Evolutionary conservation across 2,888 invertebrate species (phyloP).

Genomic region (Petrophora chlorosata): DNA sequence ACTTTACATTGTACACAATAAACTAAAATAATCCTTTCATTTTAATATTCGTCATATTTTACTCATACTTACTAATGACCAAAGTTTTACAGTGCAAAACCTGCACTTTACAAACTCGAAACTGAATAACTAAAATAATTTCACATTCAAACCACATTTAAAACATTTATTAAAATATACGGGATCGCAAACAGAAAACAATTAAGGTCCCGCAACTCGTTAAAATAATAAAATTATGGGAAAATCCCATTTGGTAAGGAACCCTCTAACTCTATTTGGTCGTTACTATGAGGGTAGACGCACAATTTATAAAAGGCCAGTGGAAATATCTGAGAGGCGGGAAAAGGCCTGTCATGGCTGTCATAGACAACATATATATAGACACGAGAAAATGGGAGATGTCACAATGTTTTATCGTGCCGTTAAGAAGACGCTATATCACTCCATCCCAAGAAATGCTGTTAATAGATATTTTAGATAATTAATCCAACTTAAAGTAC

Average conservation of each 20-base stretch:
- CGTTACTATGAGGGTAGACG: conserved; percentile 66
- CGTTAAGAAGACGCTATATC: no score
- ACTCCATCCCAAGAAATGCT: no score
- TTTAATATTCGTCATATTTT: no score
- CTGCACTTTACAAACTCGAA: conserved; percentile 39
- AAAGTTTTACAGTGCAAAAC: conserved; percentile 45
- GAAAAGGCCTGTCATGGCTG: conserved; percentile 77
- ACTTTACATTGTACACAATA: no score
- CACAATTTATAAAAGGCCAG: conserved; percentile 76
- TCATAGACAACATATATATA: conserved; percentile 71
- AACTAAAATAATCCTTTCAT: no score
- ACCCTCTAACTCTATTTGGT: conserved; percentile 72
- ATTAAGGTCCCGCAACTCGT: conserved; percentile 60
- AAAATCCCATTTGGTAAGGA: conserved; percentile 72
- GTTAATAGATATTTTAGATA: no score
- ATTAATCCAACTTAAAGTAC: no score
- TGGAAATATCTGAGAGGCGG: conserved; percentile 74
- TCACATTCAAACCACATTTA: conserved; percentile 41
- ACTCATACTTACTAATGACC: conserved; percentile 45
- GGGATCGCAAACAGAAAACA: conserved; percentile 59
- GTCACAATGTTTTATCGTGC: conserved; percentile 72
- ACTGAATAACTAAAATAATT: conserved; percentile 32
- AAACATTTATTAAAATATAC: conserved; percentile 41
- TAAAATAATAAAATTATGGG: conserved; percentile 75
- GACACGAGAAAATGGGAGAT: conserved; percentile 66